These are phyloP conservation scores for Octomys mimax DNA, from an alignment of 2,797 vertebrate genomes.

Conservation along the genomic window DNA sequence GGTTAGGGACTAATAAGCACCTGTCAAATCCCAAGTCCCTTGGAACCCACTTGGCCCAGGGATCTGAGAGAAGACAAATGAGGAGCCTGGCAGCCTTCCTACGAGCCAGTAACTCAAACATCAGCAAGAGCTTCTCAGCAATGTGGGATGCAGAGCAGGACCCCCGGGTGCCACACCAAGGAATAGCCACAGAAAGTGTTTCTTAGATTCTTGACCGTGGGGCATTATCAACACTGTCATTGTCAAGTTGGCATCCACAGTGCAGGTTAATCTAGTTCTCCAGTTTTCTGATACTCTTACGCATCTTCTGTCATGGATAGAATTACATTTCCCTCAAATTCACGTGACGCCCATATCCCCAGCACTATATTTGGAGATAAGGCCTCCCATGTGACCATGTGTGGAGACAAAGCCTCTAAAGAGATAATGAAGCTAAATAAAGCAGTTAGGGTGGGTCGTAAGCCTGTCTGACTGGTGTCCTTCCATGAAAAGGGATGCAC, in stretches of 20 bases:
- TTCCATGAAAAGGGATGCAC: not conserved
- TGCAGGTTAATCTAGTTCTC: constrained; percentile 24
- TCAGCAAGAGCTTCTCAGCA: not conserved
- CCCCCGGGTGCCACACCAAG: not conserved
- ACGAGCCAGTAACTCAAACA: not conserved
- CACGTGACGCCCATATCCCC: not conserved
- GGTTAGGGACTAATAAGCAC: constrained; percentile 66
- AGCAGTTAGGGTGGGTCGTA: not conserved
- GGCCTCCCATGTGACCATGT: not conserved
- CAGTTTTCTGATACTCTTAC: not conserved
- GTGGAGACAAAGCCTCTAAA: not conserved
- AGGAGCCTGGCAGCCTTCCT: not conserved
- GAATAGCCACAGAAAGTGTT: constrained; percentile 2
- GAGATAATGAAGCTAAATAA: constrained; percentile 9
- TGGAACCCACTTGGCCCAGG: constrained; percentile 42
- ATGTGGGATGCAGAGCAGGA: not conserved
- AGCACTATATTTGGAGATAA: not conserved
- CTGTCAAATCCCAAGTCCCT: constrained; percentile 57
- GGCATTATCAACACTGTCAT: not conserved
- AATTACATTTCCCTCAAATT: not conserved
- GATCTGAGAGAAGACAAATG: constrained; percentile 45
- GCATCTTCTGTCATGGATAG: not conserved
- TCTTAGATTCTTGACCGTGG: not conserved
- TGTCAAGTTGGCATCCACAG: not conserved
- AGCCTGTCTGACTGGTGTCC: not conserved